Percentiles rank a stretch among this genome's conserved stretches.
phyloP scores from a whole-genome alignment of 2,888 invertebrate species.

The Teinopalpus imperialis region DNA sequence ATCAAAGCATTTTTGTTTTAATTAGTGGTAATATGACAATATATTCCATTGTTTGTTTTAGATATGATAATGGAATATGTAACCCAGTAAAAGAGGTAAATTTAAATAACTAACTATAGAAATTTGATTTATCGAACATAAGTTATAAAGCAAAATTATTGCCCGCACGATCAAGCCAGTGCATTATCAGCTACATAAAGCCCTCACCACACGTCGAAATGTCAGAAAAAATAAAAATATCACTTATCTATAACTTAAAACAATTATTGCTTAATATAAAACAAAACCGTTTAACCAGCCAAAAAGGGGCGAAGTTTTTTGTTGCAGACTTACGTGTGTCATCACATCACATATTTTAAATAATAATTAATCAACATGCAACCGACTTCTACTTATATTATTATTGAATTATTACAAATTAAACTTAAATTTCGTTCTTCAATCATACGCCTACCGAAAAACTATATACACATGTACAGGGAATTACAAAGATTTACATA shows the following conservation, averaged over 20 bases:
- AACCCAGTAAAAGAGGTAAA: too few species aligned
- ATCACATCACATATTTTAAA: constrained; percentile 10
- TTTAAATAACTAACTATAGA: too few species aligned
- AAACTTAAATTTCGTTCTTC: constrained; percentile 52
- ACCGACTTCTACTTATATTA: constrained; percentile 6
- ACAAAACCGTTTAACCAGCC: constrained; percentile 13
- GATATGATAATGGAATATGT: too few species aligned
- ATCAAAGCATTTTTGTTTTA: too few species aligned
- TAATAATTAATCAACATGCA: constrained; percentile 18
- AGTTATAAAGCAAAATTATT: too few species aligned
- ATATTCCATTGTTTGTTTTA: too few species aligned
- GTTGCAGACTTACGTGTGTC: background rate
- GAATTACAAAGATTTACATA: constrained; percentile 30
- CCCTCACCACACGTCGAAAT: constrained; percentile 1
- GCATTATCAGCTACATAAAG: background rate
- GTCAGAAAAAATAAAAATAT: constrained; percentile 4
- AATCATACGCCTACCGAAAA: constrained; percentile 53
- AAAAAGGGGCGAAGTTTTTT: background rate
- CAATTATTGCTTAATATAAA: constrained; percentile 16
- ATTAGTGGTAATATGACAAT: too few species aligned
- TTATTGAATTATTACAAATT: constrained; percentile 14
- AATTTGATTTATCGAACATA: too few species aligned
- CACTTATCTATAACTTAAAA: constrained; percentile 12
- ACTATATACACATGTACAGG: constrained; percentile 47
- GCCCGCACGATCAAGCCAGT: constrained; percentile 11